Evolutionary conservation across 2,797 vertebrate genomes (phyloP), one percentile per base, ranked within the genome.

Genomic region (Anabas testudineus): DNA sequence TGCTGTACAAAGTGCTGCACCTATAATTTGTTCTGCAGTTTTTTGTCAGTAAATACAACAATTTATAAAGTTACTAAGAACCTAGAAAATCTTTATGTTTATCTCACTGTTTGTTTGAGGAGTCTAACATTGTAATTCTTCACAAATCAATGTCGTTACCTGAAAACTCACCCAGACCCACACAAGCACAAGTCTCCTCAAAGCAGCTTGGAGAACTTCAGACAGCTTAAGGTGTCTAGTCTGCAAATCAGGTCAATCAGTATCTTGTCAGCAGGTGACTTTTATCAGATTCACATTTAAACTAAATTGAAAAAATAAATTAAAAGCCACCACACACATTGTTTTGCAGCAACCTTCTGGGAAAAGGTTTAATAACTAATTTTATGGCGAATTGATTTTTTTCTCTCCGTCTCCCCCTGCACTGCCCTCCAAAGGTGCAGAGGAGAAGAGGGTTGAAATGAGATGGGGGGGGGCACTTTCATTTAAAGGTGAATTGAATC

Each of bases 401-500:
- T n/a, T 32, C 26, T 5, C 42, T 36, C 19, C 42, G 9, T 61
- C 66, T 55, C 52, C 71, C 37, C 34, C 55, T 47, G 78, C 62
- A 39, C 81, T 74, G 71, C 85, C 85, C 76, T 85, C 69, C 67
- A 51, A 87, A 91, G 84, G 81, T 79, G 78, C 69, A 71, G 75
- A 68, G 66, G 74, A 76, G 71, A 78, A 75, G 59, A 53, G 64
- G 78, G 72, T 55, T 83, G 77, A 82, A 71, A 79, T 49, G 66
- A 78, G 76, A 49, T 66, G 77, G 36, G 45, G 49, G 51, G 68
- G 57, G 47, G 51, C 76, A 66, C 71, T 82, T 90, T 87, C 76
- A 84, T 91, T 93, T 90, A 91, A 91, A 88, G 78, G 81, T 76
- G 85, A 92, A 93, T 93, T 88, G 91, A 92, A 93, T 91, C 84